A percentile compares a stretch with the other conserved stretches of the same genome.
These are phyloP conservation scores for Eristalinus sepulchralis DNA, from an alignment of 2,888 invertebrate species.

Conservation along the genomic window DNA sequence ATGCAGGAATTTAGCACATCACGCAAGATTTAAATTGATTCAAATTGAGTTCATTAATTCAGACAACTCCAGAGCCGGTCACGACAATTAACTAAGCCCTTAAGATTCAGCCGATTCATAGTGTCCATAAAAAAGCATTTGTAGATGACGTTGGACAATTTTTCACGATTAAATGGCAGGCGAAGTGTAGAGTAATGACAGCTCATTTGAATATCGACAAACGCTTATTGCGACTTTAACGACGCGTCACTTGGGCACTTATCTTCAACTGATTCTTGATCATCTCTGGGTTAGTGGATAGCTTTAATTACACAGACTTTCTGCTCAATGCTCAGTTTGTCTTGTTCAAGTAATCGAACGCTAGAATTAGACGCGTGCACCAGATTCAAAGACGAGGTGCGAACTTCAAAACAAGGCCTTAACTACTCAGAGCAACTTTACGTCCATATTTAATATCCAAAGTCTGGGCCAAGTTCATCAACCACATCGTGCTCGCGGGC, in stretches of 20 bases:
- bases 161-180: neutral
- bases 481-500: neutral
- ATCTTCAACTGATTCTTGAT: neutral
- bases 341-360: neutral
- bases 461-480: conserved; percentile 42
- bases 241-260: too few relatives aligned
- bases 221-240: neutral
- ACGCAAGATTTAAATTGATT: neutral
- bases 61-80: neutral
- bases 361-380: neutral
- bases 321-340: neutral
- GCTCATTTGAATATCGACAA: neutral
- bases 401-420: conserved; percentile 24
- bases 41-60: neutral
- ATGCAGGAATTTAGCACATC: neutral
- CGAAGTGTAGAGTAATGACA: neutral
- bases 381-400: conserved; percentile 16
- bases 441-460: neutral
- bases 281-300: neutral
- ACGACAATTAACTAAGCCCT: neutral
- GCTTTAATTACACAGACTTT: too few relatives aligned
- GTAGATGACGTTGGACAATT: neutral
- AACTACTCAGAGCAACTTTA: neutral
- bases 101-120: neutral
- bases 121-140: neutral